Conservation (phyloP, 2,797 vertebrate species). For the Karalla daura region DNA sequence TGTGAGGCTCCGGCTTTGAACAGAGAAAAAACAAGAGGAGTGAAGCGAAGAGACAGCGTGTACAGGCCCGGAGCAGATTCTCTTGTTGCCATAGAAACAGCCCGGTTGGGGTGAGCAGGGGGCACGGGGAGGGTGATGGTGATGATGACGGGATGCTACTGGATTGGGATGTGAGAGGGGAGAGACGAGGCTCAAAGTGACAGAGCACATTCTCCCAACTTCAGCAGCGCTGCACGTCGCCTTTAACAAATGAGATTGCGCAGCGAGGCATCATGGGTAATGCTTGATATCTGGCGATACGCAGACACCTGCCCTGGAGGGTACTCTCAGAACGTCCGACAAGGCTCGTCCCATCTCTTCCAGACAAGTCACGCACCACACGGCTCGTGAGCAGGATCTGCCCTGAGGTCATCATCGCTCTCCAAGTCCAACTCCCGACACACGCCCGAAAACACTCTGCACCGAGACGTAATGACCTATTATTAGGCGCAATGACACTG, state of each 20-base stretch:
- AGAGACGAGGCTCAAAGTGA: neutral
- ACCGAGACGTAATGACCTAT: too few species aligned
- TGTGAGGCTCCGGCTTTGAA: slow-evolving; percentile 43
- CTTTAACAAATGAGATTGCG: neutral
- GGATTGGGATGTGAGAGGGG: slow-evolving; percentile 28
- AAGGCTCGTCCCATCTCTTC: too few species aligned
- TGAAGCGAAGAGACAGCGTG: slow-evolving; percentile 48
- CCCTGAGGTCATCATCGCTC: too few species aligned
- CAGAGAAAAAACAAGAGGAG: slow-evolving; percentile 56
- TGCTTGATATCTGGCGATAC: too few species aligned
- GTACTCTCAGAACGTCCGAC: too few species aligned
- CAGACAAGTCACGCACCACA: too few species aligned
- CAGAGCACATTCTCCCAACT: slow-evolving; percentile 6
- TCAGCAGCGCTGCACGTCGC: neutral
- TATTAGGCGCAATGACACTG: too few species aligned
- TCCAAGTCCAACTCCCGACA: too few species aligned
- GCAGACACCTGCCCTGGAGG: too few species aligned
- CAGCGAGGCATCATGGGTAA: neutral
- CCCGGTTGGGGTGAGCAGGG: slow-evolving; percentile 59
- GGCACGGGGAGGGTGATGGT: slow-evolving; percentile 55
- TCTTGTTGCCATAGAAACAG: slow-evolving; percentile 83
- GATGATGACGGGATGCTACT: slow-evolving; percentile 64
- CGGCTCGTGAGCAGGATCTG: too few species aligned
- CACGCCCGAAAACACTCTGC: too few species aligned
- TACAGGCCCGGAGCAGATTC: slow-evolving; percentile 72